Conservation (phyloP, 2,888 invertebrate genomes). For the Chymomyza caudatula region DNA sequence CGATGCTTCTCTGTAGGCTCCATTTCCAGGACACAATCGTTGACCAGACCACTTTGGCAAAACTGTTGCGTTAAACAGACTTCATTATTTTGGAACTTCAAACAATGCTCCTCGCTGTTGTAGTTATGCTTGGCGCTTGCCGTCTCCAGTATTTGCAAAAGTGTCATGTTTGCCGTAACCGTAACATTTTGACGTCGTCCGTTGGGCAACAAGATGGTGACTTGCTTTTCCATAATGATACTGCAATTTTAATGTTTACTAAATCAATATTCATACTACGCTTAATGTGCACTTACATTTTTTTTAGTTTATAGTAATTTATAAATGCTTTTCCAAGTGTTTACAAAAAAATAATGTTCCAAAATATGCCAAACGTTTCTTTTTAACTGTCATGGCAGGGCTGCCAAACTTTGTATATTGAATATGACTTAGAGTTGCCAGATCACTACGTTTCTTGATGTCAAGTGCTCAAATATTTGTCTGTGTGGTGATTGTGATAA, state of each 20-base stretch:
- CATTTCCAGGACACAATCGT: constrained; percentile 94
- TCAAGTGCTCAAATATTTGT: neutral
- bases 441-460: neutral
- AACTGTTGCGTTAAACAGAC: constrained; percentile 86
- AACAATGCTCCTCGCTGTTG: constrained; percentile 85
- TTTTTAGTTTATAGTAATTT: neutral
- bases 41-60: constrained; percentile 91
- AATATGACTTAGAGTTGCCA: neutral
- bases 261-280: constrained; percentile 12
- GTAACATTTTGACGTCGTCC: constrained; percentile 89
- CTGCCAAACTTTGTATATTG: neutral
- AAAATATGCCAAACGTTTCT: neutral
- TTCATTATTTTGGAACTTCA: constrained; percentile 89
- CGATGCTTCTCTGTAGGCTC: constrained; percentile 83
- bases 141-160: constrained; percentile 92
- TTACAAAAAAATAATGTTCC: constrained; percentile 8
- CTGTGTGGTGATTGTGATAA: neutral
- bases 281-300: constrained; percentile 23
- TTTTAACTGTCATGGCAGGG: neutral
- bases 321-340: neutral
- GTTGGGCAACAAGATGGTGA: constrained; percentile 88
- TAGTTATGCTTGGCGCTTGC: constrained; percentile 88
- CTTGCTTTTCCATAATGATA: constrained; percentile 73
- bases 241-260: neutral
- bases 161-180: constrained; percentile 88